A percentile compares a stretch with the other conserved stretches of the same genome.
Evolutionary conservation across 2,113 vertebrate species (phyloP).

Genomic region (Pterocles burchelli): DNA sequence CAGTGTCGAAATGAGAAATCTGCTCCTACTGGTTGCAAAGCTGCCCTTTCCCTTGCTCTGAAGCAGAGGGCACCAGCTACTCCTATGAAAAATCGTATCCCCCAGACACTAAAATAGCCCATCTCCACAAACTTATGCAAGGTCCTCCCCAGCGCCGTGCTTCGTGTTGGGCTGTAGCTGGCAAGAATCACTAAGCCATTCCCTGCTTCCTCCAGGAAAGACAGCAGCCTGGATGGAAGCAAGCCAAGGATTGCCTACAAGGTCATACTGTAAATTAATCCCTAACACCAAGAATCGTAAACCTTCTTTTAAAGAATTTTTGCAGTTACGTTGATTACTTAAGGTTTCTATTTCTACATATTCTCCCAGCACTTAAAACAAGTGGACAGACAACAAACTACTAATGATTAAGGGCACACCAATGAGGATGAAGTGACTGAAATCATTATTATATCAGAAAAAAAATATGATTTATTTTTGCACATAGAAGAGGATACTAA

Average conservation of each 20-base stretch:
- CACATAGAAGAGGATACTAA: neutral
- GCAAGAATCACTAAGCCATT: neutral
- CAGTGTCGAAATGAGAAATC: neutral
- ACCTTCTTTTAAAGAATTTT: neutral
- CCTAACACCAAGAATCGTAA: neutral
- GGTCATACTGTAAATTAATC: neutral
- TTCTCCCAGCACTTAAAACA: neutral
- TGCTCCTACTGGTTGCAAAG: neutral
- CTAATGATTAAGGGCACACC: neutral
- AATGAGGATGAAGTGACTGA: neutral
- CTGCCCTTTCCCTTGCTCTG: neutral
- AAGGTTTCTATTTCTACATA: neutral
- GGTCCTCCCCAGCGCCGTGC: fast-evolving
- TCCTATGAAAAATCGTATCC: fast-evolving
- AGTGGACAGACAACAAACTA: neutral
- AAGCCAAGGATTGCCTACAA: neutral
- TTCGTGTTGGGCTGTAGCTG: neutral
- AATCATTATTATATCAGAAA: neutral
- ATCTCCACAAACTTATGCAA: neutral
- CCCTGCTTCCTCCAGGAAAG: neutral
- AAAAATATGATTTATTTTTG: neutral
- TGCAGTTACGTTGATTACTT: neutral
- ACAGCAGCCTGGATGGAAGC: neutral
- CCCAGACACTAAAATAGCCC: neutral
- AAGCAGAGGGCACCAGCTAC: neutral